Base-by-base conservation (phyloP, 2,888 invertebrate species). In the Rhamnusium bicolor region DNA sequence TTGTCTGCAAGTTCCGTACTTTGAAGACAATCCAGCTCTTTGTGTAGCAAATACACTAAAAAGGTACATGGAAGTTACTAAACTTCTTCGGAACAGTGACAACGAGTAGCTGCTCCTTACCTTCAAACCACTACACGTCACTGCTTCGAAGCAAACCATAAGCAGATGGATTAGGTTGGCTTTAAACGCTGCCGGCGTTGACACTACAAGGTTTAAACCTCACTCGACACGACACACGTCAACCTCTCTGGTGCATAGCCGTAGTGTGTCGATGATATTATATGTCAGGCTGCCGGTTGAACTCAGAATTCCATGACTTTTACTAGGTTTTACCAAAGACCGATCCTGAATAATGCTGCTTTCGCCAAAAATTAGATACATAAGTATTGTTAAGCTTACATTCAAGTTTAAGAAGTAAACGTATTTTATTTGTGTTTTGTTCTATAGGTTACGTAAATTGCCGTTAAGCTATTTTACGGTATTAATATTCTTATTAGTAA, bases 111-210 rank as follows among this genome's bases (percentile, higher is more conserved):
- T 76, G 16, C 63, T 71, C 54, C 8, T 72, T 27, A 63, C 66
- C 14, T 21, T 56, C 14, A 73, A 51, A 58, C 72, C 71, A 63
- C 75, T 79, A 1, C 68, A 73, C 49, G 47, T 27, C n/a, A 56
- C 27, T 5, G 73, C 72, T n/a, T 54, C 73, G 10, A 60, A 53
- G 8, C 77, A 80, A 53, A 76, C 77, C 1, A 6, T 81, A 21
- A 79, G 80, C 65, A 66, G 75, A 47, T 81, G 79, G 80, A 49
- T 81, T 18, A 78, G 76, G 32, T 21, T n/a, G 14, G 70, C 70
- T 3, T 47, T 80, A 10, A 46, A 40, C 7, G 21, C 27, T 7
- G 72, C 75, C 14, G 80, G 81, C 8, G 71, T 80, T 7, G 75
- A 80, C 46, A 70, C 68, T 0, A 40, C 16, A 12, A 27, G 27